Base-by-base conservation (phyloP, 2,113 vertebrate species). In the Chlamydotis undulata region DNA sequence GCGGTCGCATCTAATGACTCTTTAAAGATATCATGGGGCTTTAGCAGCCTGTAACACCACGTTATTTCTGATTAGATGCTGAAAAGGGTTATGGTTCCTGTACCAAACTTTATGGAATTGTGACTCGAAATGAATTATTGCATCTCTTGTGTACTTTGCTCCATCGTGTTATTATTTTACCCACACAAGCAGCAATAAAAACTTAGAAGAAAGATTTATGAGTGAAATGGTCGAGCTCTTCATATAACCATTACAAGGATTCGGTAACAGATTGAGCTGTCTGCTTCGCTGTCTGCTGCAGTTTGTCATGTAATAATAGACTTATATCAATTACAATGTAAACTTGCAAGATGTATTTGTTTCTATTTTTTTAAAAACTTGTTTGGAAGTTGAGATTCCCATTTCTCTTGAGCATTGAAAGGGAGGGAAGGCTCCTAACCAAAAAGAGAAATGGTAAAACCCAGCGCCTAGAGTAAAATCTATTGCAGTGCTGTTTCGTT, bases 191-290 rank as follows among this genome's bases (percentile, higher is more conserved):
- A 82, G 79, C 89, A 92, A 37, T 87, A 78, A 86, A 82, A 86
- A 86, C 68, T 76, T n/a, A 28, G 45, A 73, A 63, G 86, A 87
- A 95, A 83, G 69, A 93, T 95, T 71, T 89, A 82, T 89, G 87
- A 65, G 87, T 93, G 80, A 93, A 86, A 74, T 94, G 89, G 53
- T 41, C 3, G 63, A 71, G 90, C 77, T 70, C 94, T 96, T 87
- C 85, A 87, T 93, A 4, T 23, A 94, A 86, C 89, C 57, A 79
- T 87, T 93, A 68, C 89, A 93, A 78, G 87, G 88, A 83, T 96
- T 95, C 10, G 6, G 71, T 96, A 95, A 97, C 93, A 89, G 94
- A 97, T 95, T 92, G 94, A 96, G 91, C 94, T 97, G 86, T 93
- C 81, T 96, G 64, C 60, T 83, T 82, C 49, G n/a, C 64, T 97